Conservation (phyloP, 2,113 vertebrate species). For the Prionailurus bengalensis region DNA sequence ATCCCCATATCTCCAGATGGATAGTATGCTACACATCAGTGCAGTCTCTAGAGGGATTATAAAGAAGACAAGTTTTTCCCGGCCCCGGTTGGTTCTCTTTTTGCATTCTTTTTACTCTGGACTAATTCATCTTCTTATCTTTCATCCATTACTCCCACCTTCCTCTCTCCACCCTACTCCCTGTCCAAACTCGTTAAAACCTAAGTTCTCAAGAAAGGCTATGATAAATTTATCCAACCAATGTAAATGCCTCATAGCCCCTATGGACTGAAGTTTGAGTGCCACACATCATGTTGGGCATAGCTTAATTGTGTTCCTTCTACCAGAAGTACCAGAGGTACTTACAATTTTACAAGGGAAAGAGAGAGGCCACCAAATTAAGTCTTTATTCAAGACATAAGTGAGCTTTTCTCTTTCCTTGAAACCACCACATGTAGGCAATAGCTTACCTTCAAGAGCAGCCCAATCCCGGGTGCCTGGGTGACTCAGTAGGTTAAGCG, state of each 20-base stretch:
- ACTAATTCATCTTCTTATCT: not conserved
- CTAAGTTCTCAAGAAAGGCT: not conserved
- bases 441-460: not conserved
- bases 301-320: not conserved
- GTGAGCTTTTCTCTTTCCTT: not conserved
- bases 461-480: too few species aligned
- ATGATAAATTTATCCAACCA: not conserved
- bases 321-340: not conserved
- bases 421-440: not conserved
- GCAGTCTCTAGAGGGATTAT: not conserved
- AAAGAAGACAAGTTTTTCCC: not conserved
- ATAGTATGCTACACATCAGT: not conserved
- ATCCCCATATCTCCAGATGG: not conserved
- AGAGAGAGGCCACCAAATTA: not conserved
- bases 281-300: not conserved
- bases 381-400: constrained; percentile 5
- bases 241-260: not conserved
- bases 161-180: not conserved
- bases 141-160: not conserved
- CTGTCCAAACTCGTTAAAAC: not conserved
- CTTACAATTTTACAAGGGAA: not conserved
- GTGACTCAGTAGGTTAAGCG: too few species aligned
- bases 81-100: not conserved
- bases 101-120: not conserved
- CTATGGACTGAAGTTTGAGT: not conserved